These are phyloP conservation scores for Bostrychus sinensis DNA, from an alignment of 2,113 vertebrate genomes.

Conservation along the genomic window DNA sequence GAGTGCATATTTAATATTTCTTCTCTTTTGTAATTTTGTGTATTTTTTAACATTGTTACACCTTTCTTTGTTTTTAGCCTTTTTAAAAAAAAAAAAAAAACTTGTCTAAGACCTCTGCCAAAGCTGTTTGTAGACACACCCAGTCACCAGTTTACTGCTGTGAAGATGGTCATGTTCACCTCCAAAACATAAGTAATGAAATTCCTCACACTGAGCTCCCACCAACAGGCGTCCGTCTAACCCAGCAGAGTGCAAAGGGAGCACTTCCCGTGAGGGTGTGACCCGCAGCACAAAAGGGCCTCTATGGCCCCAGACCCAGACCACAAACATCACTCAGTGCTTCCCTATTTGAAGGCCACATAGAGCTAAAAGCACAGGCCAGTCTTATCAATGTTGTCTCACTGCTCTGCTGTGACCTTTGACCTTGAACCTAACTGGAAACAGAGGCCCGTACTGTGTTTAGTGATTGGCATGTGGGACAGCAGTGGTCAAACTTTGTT, in stretches of 20 bases:
- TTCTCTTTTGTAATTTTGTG: too few relatives aligned
- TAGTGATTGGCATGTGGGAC: conserved; percentile 19
- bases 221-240: conserved; percentile 38
- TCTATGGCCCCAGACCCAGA: conserved; percentile 56
- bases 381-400: conserved; percentile 17
- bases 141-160: conserved; percentile 32
- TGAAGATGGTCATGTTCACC: conserved; percentile 22
- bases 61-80: too few relatives aligned
- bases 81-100: too few relatives aligned
- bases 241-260: conserved; percentile 48
- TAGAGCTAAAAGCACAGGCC: conserved; percentile 10
- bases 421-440: conserved; percentile 42
- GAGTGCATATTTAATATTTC: too few relatives aligned
- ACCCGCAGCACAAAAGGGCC: conserved; percentile 63
- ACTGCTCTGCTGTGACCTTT: conserved; percentile 38
- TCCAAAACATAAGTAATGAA: conserved; percentile 49
- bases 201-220: conserved; percentile 44
- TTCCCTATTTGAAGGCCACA: conserved; percentile 51
- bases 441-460: conserved; percentile 22
- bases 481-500: conserved; percentile 16
- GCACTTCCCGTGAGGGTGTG: conserved; percentile 62
- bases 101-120: too few relatives aligned
- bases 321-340: conserved; percentile 63
- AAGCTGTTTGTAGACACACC: background rate
- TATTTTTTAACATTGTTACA: too few relatives aligned